These are phyloP conservation scores for Blastomussa wellsi DNA, from an alignment of 92 coral and sea anemone genomes.

Conservation along the genomic window DNA sequence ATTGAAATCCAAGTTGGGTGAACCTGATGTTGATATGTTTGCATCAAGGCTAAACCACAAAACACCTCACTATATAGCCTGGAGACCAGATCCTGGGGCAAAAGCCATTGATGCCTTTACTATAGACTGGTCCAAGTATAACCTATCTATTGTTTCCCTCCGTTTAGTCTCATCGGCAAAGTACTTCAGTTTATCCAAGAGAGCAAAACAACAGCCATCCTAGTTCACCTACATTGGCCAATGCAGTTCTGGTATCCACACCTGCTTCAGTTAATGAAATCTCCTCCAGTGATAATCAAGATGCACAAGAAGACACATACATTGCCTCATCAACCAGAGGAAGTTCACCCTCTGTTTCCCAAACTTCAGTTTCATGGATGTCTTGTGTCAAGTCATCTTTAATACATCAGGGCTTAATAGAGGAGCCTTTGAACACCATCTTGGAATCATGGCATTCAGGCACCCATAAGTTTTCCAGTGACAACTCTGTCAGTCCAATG, in stretches of 20 bases:
- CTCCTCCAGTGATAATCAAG: constrained; percentile 43
- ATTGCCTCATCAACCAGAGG: constrained; percentile 44
- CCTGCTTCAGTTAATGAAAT: constrained; percentile 52
- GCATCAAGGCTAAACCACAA: constrained; percentile 69
- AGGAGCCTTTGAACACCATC: constrained; percentile 52
- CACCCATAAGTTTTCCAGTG: constrained; percentile 29
- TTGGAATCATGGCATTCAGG: constrained; percentile 54
- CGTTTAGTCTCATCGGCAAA: constrained; percentile 64
- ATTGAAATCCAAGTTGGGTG: constrained; percentile 47
- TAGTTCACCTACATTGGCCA: no score
- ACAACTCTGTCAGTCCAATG: constrained; percentile 53
- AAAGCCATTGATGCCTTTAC: constrained; percentile 63
- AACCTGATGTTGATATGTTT: constrained; percentile 61
- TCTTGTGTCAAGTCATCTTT: constrained; percentile 60
- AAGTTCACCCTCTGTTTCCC: no score
- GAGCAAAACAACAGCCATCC: no score
- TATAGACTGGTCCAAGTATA: constrained; percentile 58
- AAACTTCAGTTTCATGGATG: constrained; percentile 63
- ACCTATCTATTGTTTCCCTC: constrained; percentile 62
- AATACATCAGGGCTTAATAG: constrained; percentile 43
- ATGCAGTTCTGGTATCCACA: constrained; percentile 64
- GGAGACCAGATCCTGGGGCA: constrained; percentile 71
- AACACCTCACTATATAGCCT: constrained; percentile 49
- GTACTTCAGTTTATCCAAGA: constrained; percentile 54
- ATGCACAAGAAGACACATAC: constrained; percentile 40